Evolutionary conservation across 2,797 vertebrate genomes (phyloP).

Genomic region (Sandelia bainsii): DNA sequence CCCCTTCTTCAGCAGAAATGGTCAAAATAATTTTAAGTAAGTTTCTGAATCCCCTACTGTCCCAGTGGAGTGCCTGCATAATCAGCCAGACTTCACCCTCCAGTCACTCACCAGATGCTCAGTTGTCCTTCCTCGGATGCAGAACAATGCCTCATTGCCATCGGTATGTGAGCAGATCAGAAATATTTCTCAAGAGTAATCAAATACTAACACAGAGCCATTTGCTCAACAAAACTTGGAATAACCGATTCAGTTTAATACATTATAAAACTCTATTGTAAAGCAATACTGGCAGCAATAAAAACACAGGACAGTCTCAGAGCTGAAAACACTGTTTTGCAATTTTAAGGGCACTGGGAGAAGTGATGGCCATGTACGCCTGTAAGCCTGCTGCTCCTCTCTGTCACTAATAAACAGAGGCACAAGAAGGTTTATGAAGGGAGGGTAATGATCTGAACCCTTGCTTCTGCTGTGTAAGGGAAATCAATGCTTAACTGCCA

Average conservation of each 20-base stretch:
- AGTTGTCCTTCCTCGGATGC: conserved; percentile 10
- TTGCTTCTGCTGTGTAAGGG: conserved; percentile 81
- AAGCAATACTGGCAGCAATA: conserved; percentile 45
- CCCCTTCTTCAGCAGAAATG: conserved; percentile 20
- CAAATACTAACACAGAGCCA: conserved; percentile 15
- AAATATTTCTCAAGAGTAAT: conserved; percentile 21
- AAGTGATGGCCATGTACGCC: conserved; percentile 55
- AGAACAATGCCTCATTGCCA: conserved; percentile 19
- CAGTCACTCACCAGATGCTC: conserved; percentile 27
- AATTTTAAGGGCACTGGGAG: conserved; percentile 52
- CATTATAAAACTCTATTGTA: conserved; percentile 55
- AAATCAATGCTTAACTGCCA: conserved; percentile 83
- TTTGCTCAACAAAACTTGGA: conserved; percentile 49
- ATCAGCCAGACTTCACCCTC: conserved; percentile 41
- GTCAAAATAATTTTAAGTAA: conserved; percentile 29
- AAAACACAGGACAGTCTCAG: conserved; percentile 46
- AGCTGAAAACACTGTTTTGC: conserved; percentile 62
- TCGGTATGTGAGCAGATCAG: conserved; percentile 19
- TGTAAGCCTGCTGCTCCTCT: conserved; percentile 67
- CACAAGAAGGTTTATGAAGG: conserved; percentile 80
- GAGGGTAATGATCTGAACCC: conserved; percentile 81
- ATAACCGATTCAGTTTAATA: conserved; percentile 60
- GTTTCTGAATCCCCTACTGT: background rate
- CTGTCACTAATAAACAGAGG: conserved; percentile 80
- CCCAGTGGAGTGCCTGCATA: conserved; percentile 6